Conservation (phyloP, 2,888 invertebrate species). For the Cosmia trapezina region DNA sequence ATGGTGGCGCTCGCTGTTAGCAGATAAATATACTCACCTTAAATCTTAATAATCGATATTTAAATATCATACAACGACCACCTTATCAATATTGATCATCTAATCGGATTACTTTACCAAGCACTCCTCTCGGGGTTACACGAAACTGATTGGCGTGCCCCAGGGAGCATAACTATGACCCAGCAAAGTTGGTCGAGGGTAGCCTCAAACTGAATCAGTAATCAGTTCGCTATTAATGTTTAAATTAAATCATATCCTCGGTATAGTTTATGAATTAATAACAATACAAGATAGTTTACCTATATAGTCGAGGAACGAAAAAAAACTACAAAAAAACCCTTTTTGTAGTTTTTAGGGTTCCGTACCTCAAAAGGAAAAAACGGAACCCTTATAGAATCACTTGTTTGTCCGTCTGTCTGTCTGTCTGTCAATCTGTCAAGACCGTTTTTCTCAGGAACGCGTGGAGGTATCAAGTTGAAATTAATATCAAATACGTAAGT, state of each 20-base stretch:
- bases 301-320: background rate
- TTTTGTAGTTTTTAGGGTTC: no score
- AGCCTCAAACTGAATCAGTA: slow-evolving; percentile 43
- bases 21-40: no score
- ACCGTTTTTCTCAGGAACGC: no score
- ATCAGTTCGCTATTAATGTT: slow-evolving; percentile 21
- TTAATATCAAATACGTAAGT: no score
- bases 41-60: background rate
- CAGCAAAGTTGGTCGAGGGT: slow-evolving; percentile 19
- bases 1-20: no score
- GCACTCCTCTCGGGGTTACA: background rate
- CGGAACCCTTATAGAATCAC: no score
- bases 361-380: no score
- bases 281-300: background rate
- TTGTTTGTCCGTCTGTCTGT: no score
- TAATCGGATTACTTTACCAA: slow-evolving; percentile 27
- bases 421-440: no score
- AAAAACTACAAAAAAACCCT: background rate
- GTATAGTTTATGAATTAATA: background rate
- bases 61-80: background rate
- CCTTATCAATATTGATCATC: slow-evolving; percentile 26
- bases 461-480: no score
- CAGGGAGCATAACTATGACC: slow-evolving; percentile 32
- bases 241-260: slow-evolving; percentile 12
- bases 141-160: slow-evolving; percentile 37